phyloP scores from a whole-genome alignment of 2,888 invertebrate species.

The Chalcosyrphus nemorum region DNA sequence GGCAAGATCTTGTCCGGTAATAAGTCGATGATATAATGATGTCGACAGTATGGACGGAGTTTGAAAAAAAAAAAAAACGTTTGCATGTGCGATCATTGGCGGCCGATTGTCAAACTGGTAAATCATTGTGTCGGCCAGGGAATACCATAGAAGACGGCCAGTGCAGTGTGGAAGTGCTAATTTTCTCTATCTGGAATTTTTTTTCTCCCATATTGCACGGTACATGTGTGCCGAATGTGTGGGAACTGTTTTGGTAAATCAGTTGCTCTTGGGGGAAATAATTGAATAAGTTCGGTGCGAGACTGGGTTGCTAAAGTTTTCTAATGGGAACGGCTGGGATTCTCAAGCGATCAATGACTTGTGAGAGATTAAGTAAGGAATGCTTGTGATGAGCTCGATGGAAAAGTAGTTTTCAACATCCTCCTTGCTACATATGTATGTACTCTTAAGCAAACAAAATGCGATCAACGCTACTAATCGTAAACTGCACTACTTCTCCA shows the following conservation, averaged over 20 bases:
- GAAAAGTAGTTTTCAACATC: no score
- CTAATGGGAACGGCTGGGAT: slow-evolving; percentile 27
- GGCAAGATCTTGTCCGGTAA: slow-evolving; percentile 51
- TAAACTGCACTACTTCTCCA: no score
- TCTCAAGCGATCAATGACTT: neutral
- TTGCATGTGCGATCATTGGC: slow-evolving; percentile 55
- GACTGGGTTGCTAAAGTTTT: slow-evolving; percentile 12
- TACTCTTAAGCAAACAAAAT: no score
- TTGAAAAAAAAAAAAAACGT: no score
- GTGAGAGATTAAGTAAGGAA: no score
- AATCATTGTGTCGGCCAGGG: slow-evolving; percentile 39
- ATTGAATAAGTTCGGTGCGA: slow-evolving; percentile 63
- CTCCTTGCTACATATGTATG: no score
- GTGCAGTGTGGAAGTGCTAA: slow-evolving; percentile 63
- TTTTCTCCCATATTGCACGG: slow-evolving; percentile 64
- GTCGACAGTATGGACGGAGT: slow-evolving; percentile 41
- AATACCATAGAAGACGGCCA: slow-evolving; percentile 1
- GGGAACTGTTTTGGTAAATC: slow-evolving; percentile 51
- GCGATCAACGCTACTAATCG: no score
- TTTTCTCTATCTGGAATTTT: slow-evolving; percentile 58
- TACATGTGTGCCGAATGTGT: slow-evolving; percentile 42
- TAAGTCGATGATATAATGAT: slow-evolving; percentile 71
- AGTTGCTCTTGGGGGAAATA: slow-evolving; percentile 47
- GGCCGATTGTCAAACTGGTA: slow-evolving; percentile 72
- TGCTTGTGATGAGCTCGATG: no score